A percentile compares a stretch with the other conserved stretches of the same genome.
Evolutionary conservation across 2,797 vertebrate species (phyloP).

Genomic region (Tadarida brasiliensis): DNA sequence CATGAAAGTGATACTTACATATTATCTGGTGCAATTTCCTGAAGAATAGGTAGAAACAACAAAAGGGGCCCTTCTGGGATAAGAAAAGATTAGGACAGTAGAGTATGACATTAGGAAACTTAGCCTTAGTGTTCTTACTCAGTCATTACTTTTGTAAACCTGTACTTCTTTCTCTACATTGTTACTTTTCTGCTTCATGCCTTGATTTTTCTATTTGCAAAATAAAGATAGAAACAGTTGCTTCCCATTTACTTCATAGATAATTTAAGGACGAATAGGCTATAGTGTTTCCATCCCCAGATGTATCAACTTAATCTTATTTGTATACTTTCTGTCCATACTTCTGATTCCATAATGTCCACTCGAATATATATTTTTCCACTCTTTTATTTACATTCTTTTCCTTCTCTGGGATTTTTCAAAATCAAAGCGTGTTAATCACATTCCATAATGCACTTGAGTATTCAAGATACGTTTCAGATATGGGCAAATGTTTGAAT

Average conservation of each 20-base stretch:
- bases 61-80: background rate
- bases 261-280: constrained; percentile 38
- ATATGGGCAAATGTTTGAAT: constrained; percentile 77
- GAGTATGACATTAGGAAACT: background rate
- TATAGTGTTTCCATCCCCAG: constrained; percentile 64
- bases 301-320: constrained; percentile 66
- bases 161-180: background rate
- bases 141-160: background rate
- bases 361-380: constrained; percentile 26
- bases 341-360: constrained; percentile 68
- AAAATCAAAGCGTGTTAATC: constrained; percentile 76
- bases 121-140: background rate
- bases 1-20: constrained; percentile 11
- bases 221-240: constrained; percentile 48
- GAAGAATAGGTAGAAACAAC: background rate
- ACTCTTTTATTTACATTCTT: constrained; percentile 79
- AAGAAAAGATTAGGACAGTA: background rate
- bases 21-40: background rate
- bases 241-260: constrained; percentile 52
- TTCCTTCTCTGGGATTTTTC: constrained; percentile 74
- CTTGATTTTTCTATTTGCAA: constrained; percentile 54
- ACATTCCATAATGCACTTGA: constrained; percentile 74
- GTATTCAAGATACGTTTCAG: constrained; percentile 68
- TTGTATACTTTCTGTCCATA: constrained; percentile 75
- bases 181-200: constrained; percentile 43